Evolutionary conservation across 2,797 vertebrate species (phyloP).

Genomic region (Hirundo rustica): DNA sequence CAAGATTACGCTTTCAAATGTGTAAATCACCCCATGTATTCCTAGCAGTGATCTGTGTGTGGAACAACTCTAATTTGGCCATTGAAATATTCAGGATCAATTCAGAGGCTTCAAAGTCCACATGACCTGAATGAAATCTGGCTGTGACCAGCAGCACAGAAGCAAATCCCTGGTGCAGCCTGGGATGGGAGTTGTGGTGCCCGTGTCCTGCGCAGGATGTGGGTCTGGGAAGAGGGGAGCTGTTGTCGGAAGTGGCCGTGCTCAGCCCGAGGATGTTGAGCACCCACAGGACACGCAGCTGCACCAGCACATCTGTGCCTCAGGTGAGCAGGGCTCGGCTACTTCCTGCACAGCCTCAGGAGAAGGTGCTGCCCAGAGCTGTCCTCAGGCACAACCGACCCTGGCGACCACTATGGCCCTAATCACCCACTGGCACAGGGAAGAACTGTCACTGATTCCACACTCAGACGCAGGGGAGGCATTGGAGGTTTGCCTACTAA

Average conservation of each 20-base stretch:
- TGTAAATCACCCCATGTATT: neutral
- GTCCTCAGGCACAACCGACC: slow-evolving; percentile 1
- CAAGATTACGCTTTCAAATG: neutral
- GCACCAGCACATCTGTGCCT: neutral
- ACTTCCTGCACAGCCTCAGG: neutral
- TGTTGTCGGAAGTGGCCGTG: neutral
- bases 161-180: neutral
- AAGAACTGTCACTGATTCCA: neutral
- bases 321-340: neutral
- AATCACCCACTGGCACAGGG: neutral
- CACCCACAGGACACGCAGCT: neutral
- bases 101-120: neutral
- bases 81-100: neutral
- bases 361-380: slow-evolving; percentile 34
- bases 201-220: neutral
- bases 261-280: neutral
- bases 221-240: neutral
- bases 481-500: neutral
- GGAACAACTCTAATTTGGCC: neutral
- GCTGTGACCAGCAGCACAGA: neutral
- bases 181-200: neutral
- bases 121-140: neutral
- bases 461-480: neutral
- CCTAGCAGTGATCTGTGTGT: neutral
- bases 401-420: neutral